Conservation (phyloP, 2,888 invertebrate species). For the Scrobipalpa costella region DNA sequence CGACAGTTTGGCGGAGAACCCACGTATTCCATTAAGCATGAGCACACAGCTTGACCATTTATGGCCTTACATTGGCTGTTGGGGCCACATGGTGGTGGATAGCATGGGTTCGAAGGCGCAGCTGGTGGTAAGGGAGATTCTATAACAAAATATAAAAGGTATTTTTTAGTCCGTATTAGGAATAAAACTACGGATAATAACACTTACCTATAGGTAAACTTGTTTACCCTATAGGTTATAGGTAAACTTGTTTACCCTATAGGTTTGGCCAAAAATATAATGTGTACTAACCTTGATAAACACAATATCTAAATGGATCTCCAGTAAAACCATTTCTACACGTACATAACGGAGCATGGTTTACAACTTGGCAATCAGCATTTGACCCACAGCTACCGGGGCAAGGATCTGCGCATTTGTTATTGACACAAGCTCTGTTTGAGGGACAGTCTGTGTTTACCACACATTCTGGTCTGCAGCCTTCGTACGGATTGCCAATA, state of each 20-base stretch:
- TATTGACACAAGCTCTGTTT: constrained; percentile 85
- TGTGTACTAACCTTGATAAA: constrained; percentile 64
- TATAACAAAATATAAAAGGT: constrained; percentile 52
- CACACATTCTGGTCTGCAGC: constrained; percentile 88
- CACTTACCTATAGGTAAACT: too few relatives aligned
- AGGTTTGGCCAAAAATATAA: not conserved
- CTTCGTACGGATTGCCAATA: constrained; percentile 89
- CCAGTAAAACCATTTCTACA: constrained; percentile 86
- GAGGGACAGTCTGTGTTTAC: constrained; percentile 87
- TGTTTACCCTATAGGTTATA: too few relatives aligned
- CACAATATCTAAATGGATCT: constrained; percentile 87
- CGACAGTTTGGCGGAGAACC: constrained; percentile 88
- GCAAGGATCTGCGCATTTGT: constrained; percentile 89
- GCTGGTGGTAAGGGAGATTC: constrained; percentile 68
- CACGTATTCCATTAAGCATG: constrained; percentile 83
- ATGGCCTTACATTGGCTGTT: constrained; percentile 87
- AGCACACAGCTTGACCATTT: constrained; percentile 87
- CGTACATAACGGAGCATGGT: constrained; percentile 85
- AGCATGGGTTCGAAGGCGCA: constrained; percentile 83
- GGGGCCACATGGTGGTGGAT: constrained; percentile 88
- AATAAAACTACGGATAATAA: too few relatives aligned
- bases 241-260: too few relatives aligned
- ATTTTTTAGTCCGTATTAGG: too few relatives aligned
- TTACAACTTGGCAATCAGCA: constrained; percentile 87
- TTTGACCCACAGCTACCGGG: constrained; percentile 89